These are phyloP conservation scores for Pandion haliaetus DNA, from an alignment of 2,113 vertebrate genomes.

Conservation along the genomic window DNA sequence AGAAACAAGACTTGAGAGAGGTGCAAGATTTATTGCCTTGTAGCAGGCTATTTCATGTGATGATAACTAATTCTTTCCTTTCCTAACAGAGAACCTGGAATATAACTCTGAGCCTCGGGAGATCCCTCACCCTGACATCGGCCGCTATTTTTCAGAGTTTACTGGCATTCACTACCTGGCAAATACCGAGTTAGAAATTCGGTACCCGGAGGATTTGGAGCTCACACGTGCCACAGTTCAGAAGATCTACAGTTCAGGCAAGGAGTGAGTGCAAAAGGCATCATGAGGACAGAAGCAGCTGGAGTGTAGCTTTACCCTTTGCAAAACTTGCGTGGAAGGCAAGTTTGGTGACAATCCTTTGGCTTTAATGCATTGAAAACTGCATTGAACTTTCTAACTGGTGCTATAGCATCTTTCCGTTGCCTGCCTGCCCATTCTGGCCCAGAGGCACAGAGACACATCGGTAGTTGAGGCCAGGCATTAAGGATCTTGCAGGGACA, in stretches of 20 bases:
- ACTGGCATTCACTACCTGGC: conserved; percentile 83
- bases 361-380: conserved; percentile 26
- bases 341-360: conserved; percentile 19
- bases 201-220: conserved; percentile 87
- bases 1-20: not conserved
- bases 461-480: conserved; percentile 5
- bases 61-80: not conserved
- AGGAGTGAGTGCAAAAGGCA: conserved; percentile 44
- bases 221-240: conserved; percentile 79
- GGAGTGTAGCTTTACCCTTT: conserved; percentile 47
- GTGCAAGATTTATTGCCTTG: not conserved
- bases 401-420: not conserved
- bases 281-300: not conserved
- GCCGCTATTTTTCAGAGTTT: conserved; percentile 94
- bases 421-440: conserved; percentile 32
- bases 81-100: conserved; percentile 89
- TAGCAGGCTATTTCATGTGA: not conserved
- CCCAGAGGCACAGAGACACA: not conserved
- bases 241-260: conserved; percentile 82
- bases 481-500: conserved; percentile 38
- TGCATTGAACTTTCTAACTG: conserved; percentile 7
- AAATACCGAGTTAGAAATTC: conserved; percentile 86
- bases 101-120: conserved; percentile 87
- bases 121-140: conserved; percentile 91
- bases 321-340: conserved; percentile 18